phyloP scores from a whole-genome alignment of 1,140 invertebrate species.

The Cryptotermes secundus region DNA sequence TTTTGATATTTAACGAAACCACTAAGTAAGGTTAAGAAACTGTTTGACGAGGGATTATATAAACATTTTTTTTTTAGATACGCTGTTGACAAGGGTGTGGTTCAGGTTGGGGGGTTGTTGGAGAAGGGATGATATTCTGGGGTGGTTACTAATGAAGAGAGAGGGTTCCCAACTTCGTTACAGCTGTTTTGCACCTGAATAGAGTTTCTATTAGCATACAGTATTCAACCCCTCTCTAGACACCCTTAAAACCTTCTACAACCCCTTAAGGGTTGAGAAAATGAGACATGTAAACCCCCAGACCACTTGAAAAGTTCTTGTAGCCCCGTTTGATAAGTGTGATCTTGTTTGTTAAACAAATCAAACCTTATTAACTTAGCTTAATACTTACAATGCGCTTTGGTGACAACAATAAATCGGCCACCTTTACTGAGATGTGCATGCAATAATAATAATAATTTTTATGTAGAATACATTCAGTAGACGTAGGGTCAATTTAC shows the following conservation, averaged over 20 bases:
- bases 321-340: neutral
- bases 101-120: neutral
- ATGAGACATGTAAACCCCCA: neutral
- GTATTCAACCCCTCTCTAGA: neutral
- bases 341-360: neutral
- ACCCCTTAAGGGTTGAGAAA: neutral
- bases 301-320: neutral
- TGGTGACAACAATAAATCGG: no score
- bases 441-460: neutral
- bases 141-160: slow-evolving; percentile 14
- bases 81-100: neutral
- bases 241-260: neutral
- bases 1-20: slow-evolving; percentile 7
- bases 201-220: neutral
- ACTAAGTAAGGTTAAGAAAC: neutral
- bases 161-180: slow-evolving; percentile 11
- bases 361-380: neutral
- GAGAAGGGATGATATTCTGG: neutral
- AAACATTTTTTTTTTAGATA: neutral
- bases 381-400: no score
- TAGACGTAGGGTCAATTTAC: neutral
- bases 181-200: slow-evolving; percentile 18
- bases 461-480: neutral
- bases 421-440: no score
- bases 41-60: neutral